These are phyloP conservation scores for Ophioderma brevispina DNA, from an alignment of 35 echinoderm and acorn worm genomes.

Conservation along the genomic window DNA sequence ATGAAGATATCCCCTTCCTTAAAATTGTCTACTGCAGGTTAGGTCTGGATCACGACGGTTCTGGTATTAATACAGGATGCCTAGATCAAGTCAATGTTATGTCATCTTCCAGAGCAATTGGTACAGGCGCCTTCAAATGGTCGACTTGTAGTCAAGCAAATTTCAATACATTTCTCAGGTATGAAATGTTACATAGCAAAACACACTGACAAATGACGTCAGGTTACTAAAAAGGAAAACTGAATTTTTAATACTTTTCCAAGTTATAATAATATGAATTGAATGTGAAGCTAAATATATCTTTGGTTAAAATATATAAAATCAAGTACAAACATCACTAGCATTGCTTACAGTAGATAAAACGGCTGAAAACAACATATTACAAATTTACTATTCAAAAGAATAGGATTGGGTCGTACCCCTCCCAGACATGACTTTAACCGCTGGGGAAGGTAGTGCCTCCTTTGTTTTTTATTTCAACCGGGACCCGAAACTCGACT, in stretches of 20 bases:
- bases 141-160: background rate
- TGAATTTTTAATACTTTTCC: background rate
- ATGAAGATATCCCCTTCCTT: too few species aligned
- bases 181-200: background rate
- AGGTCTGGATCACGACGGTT: background rate
- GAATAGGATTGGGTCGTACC: too few species aligned
- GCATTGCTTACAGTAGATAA: too few species aligned
- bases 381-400: too few species aligned
- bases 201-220: background rate
- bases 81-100: background rate
- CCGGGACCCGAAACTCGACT: too few species aligned
- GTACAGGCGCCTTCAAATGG: background rate
- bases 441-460: too few species aligned
- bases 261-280: background rate
- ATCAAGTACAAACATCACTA: background rate
- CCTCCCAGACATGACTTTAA: too few species aligned
- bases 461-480: too few species aligned
- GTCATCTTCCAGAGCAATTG: background rate
- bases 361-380: too few species aligned
- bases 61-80: background rate
- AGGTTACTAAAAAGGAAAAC: background rate
- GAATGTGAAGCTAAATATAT: background rate
- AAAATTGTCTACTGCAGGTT: background rate
- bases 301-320: background rate
- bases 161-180: background rate